Base-by-base conservation (phyloP, 2,797 vertebrate species). In the Aselliscus stoliczkanus region DNA sequence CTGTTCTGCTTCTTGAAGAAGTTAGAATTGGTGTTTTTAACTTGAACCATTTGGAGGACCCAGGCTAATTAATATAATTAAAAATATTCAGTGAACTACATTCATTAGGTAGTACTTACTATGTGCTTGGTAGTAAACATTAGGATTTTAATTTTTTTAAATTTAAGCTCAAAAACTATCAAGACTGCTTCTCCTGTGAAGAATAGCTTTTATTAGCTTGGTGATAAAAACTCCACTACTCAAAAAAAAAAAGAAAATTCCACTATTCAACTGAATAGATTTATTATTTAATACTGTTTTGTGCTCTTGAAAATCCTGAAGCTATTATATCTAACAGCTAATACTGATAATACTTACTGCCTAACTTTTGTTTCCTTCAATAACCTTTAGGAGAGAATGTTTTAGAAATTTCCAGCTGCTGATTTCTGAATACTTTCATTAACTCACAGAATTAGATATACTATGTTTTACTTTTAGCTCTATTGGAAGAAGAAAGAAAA, bases 401-500 rank as follows among this genome's bases (percentile, higher is more conserved):
- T 58, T 88, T 77, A 97, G 91, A 90, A 93, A 92, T 90, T 92
- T 97, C 67, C n/a, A 84, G 20, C 94, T 93, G 95, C 62, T 95
- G 83, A 83, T 93, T 95, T 96, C 31, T 34, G 23, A 79, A 54
- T 97, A 56, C 47, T 95, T 97, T 93, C 72, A 90, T 94, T 97
- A 96, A 97, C n/a, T 90, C 67, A 97, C 72, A 95, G 92, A 97
- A 76, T n/a, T 96, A 97, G 96, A 31, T 75, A 52, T 58, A 15
- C 93, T 97, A 67, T 81, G 14, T 88, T 98, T 95, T 62, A 81
- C 82, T 96, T 98, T 56, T 98, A 99, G 99, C 99, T 67, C 98
- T 99, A 64, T 98, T 99, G 97, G 99, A 99, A 98, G 99, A 99
- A 96, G 99, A 99, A 98, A 99, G 99, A 98, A 99, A 98, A 98